Conservation (phyloP, 2,113 vertebrate species). For the Hippocampus guttulatus region DNA sequence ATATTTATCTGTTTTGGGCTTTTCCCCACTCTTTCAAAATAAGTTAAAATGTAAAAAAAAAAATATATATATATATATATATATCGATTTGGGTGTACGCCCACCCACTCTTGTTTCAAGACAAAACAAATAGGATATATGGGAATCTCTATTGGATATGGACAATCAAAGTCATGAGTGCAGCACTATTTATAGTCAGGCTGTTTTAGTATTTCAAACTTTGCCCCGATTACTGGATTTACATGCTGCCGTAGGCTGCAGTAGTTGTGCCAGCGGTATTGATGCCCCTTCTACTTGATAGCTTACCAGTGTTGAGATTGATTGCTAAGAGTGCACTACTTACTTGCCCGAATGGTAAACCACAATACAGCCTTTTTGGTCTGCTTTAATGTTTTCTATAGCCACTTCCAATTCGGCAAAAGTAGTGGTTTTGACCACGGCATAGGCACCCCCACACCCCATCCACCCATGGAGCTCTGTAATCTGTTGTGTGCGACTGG, state of each 20-base stretch:
- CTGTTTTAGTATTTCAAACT: neutral
- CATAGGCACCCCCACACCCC: constrained; percentile 15
- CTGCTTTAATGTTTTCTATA: constrained; percentile 39
- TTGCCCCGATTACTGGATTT: neutral
- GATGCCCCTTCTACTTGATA: constrained; percentile 23
- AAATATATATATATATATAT: neutral
- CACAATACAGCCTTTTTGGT: constrained; percentile 38
- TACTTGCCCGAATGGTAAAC: constrained; percentile 25
- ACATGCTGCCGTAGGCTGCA: neutral
- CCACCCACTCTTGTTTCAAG: neutral
- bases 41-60: neutral
- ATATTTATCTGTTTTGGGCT: neutral
- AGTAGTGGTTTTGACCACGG: constrained; percentile 25
- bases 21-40: neutral
- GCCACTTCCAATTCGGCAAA: constrained; percentile 35
- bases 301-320: neutral
- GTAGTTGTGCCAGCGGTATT: constrained; percentile 4
- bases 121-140: neutral
- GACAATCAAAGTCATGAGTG: neutral
- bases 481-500: constrained; percentile 46
- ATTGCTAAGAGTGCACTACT: constrained; percentile 20
- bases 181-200: neutral
- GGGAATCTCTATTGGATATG: neutral
- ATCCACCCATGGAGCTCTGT: constrained; percentile 44
- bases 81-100: neutral